Evolutionary conservation across 2,113 vertebrate genomes (phyloP).

Genomic region (Maccullochella peelii): DNA sequence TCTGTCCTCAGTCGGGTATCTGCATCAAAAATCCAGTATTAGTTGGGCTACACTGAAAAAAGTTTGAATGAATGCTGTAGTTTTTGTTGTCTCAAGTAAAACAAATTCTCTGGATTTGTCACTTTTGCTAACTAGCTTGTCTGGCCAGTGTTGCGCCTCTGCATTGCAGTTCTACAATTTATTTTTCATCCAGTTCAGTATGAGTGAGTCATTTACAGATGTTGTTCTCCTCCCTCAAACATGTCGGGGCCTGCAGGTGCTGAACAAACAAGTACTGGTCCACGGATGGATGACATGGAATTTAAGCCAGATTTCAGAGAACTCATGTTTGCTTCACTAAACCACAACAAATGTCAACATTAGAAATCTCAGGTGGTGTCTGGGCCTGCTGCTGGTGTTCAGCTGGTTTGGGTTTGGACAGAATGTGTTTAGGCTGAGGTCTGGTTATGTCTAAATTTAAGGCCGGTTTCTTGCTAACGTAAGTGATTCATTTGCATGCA

Average conservation of each 20-base stretch:
- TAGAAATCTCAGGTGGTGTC: background rate
- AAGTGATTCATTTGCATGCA: background rate
- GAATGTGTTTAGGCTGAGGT: background rate
- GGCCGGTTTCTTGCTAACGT: background rate
- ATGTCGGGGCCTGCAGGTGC: constrained; percentile 15
- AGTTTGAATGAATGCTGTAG: background rate
- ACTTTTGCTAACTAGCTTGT: too few species aligned
- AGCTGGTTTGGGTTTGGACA: background rate
- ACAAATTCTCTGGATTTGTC: background rate
- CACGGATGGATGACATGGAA: constrained; percentile 8
- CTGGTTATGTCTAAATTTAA: background rate
- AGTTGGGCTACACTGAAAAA: background rate
- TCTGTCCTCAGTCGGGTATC: too few species aligned
- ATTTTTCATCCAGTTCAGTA: background rate
- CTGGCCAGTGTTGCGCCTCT: background rate
- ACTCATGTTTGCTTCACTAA: background rate
- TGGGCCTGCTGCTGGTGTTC: background rate
- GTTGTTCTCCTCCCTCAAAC: background rate
- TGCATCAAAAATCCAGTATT: background rate
- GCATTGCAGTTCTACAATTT: background rate
- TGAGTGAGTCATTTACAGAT: background rate
- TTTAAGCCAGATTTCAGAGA: background rate
- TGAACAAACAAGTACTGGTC: background rate
- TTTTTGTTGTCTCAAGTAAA: background rate
- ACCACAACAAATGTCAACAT: background rate